Evolutionary conservation across 2,888 invertebrate genomes (phyloP).

Genomic region (Dascillus cervinus): DNA sequence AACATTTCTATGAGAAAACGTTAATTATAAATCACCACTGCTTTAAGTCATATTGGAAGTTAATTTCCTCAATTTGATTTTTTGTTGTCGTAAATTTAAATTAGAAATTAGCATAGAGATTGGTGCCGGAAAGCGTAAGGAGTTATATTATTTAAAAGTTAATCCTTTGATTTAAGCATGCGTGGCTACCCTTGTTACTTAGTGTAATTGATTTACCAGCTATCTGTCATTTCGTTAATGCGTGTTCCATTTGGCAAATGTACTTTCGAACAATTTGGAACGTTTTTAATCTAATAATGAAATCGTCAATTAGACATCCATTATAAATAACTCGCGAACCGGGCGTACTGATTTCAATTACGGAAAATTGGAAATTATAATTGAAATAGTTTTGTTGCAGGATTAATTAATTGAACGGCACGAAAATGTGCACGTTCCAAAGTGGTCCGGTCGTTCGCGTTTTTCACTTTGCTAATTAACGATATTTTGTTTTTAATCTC

Average conservation of each 20-base stretch:
- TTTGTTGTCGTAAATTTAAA: background rate
- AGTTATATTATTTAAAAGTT: no score
- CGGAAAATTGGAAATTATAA: constrained; percentile 34
- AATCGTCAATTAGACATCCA: constrained; percentile 31
- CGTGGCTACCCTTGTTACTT: constrained; percentile 26
- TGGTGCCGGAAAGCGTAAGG: no score
- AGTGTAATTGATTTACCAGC: constrained; percentile 33
- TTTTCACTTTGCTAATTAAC: no score
- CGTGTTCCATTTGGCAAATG: constrained; percentile 31
- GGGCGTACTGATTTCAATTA: constrained; percentile 30
- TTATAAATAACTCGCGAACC: constrained; percentile 25
- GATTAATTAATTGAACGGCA: constrained; percentile 26
- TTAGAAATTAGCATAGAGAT: no score
- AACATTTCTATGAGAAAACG: constrained; percentile 21
- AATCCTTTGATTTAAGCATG: no score
- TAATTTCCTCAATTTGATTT: constrained; percentile 6
- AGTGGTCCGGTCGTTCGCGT: no score
- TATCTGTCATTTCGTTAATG: constrained; percentile 34
- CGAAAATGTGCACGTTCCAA: constrained; percentile 15
- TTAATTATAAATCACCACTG: constrained; percentile 30
- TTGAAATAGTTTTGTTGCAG: constrained; percentile 30
- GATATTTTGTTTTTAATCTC: no score
- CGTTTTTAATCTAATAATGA: constrained; percentile 36
- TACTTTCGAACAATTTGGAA: constrained; percentile 29
- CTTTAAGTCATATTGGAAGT: constrained; percentile 22